Base-by-base conservation (phyloP, 2,797 vertebrate species). In the Characodon lateralis region DNA sequence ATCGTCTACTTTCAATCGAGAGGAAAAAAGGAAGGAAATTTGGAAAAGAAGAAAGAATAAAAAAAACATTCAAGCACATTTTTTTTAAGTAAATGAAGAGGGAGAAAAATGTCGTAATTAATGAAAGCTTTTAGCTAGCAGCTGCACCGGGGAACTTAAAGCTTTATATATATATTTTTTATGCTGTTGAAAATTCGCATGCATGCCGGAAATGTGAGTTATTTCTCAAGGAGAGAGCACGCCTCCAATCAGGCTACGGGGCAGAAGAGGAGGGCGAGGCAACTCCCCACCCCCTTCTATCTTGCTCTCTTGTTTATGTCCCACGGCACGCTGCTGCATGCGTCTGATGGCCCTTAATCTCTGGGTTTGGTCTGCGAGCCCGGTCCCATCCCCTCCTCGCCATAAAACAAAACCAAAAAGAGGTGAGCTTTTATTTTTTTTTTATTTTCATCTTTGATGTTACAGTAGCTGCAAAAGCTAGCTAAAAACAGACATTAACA, bases 371-470 rank as follows among this genome's bases (percentile, higher is more conserved):
- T 85, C 81, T 87, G 85, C 41, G 83, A 92, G 88, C 87, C 87
- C 71, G 69, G 83, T 77, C 88, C 87, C 88, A 56, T 82, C 85
- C 83, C 90, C 89, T 87, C 88, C 71, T 87, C 81, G 56, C 79
- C 85, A 74, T 78, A 77, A 88, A 88, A 91, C 82, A 82, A 88
- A 79, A 91, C 80, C 74, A 71, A 88, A 89, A 78, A 90, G 84
- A 85, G 59, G 80, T 39, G n/a, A 68, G 41, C 68, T 78, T 7
- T 80, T 90, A 5, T 86, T 88, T 85, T 73, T 78, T 61, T 35
- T 75, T 77, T 80, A 79, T 86, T 93, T 97, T 97, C 97, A 97
- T 97, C 97, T 98, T 97, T 97, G 97, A 97, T 97, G 97, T 97
- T 96, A 90, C 90, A 93, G 91, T 89, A 95, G 95, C 92, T 94